Conservation (phyloP, 2,888 invertebrate species). For the Aphidoletes aphidimyza region DNA sequence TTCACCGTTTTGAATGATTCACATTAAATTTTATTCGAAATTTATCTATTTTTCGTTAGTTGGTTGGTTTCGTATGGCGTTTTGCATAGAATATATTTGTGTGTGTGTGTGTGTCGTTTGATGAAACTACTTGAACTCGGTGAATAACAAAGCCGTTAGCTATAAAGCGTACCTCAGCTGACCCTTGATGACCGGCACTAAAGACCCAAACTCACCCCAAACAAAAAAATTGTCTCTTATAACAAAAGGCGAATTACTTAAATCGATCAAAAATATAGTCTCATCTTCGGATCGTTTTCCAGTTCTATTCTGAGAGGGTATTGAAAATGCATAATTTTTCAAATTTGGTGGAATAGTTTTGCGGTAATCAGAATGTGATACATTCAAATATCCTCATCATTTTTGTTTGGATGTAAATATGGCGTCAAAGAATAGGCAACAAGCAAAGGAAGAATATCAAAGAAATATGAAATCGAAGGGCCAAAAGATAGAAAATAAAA, state of each 20-base stretch:
- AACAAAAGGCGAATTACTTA: slow-evolving; percentile 17
- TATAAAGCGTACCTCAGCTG: neutral
- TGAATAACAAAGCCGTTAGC: slow-evolving; percentile 20
- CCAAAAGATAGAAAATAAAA: neutral
- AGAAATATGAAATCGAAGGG: neutral
- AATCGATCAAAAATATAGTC: neutral
- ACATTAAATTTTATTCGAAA: neutral
- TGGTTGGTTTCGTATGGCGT: neutral
- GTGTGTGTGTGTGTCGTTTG: neutral
- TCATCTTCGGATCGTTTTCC: neutral
- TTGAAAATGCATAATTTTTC: too few species aligned
- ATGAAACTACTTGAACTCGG: neutral
- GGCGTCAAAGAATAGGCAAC: neutral
- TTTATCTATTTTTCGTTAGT: too few species aligned
- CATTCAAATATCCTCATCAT: too few species aligned
- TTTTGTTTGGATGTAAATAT: slow-evolving; percentile 40
- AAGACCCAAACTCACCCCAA: neutral
- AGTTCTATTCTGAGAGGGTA: neutral
- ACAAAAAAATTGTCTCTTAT: neutral
- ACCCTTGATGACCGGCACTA: slow-evolving; percentile 7
- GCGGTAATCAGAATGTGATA: too few species aligned
- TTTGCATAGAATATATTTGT: neutral
- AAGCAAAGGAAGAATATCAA: neutral
- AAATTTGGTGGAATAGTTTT: too few species aligned
- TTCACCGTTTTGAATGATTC: neutral